Base-by-base conservation (phyloP, 2,888 invertebrate genomes). In the Nipponacmea schrenckii region DNA sequence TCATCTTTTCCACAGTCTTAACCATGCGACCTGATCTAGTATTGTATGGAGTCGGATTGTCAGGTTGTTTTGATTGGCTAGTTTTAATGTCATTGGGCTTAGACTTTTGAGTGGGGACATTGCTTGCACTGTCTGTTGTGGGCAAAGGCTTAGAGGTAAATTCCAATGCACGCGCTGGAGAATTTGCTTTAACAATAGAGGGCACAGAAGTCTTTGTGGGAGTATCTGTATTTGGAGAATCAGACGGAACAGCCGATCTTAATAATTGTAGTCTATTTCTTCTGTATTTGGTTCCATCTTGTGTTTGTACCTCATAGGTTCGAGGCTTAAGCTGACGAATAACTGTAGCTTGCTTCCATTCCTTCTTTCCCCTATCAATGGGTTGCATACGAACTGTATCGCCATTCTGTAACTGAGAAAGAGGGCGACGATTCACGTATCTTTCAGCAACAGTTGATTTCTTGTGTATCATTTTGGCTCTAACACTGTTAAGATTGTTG, bases 261-360 rank as follows among this genome's bases (percentile, higher is more conserved):
- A 15, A 15, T 31, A 66, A 15, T 20, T 66, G 66, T n/a, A 66
- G 70, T n/a, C 71, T 31, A 68, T 71, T 71, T 12, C 71, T 26
- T n/a, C 48, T 31, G 12, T 39, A 62, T n/a, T 5, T 7, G 10
- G 7, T 20, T 3, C 71, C 71, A 63, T 62, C 48, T n/a, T 39
- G 7, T 4, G 62, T n/a, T 17, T 14, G 14, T 14, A 71, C 48
- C 15, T 62, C 24, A 46, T 68, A 71, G 17, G 71, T 68, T 48
- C 71, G 27, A 15, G 7, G 3, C 12, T 62, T 46, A 12, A 71
- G 46, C 26, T 64, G 0, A 5, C n/a, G 15, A 15, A n/a, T 14
- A 2, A 71, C 71, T 20, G 71, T 71, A 17, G 71, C 68, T 26
- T 31, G 20, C 12, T 12, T 20, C 67, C 71, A 68, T 20, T 62